Evolutionary conservation across 2,113 vertebrate species (phyloP), one percentile per base, ranked within the genome.

Genomic region (Engystomops pustulosus): DNA sequence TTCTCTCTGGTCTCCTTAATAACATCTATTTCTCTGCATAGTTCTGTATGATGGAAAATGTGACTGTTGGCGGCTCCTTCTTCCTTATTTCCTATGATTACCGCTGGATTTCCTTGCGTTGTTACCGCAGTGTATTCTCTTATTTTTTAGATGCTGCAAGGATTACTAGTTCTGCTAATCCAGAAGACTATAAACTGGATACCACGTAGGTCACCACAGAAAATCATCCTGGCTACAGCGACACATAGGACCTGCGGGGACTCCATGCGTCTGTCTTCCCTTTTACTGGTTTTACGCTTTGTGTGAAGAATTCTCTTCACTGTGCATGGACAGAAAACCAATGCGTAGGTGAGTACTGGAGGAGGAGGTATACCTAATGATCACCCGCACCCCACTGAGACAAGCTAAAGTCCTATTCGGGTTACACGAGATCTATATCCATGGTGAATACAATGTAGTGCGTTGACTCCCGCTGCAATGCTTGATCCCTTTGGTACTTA

Each of bases 281-380:
- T 86, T 77, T 84, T 88, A 83, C 88, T 91, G 84, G 81, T 76
- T 87, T 90, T 88, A 90, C 90, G 84, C 27, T 78, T 90, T 90
- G 88, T 79, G 85, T 91, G 90, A 89, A 93, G 91, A 89, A 87
- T 94, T 93, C 91, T 92, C 92, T 93, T 93, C 92, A 91, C 93
- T 88, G 95, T 97, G 96, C 94, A 97, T 96, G 96, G 96, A 98
- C 93, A 92, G 95, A 94, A 97, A 98, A 91, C 97, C 94, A 96
- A 98, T 98, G 97, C 96, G 96, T 93, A 98, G 97, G 97, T 98
- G 93, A 88, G 94, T 78, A 27, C n/a, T 18, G 65, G n/a, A 34
- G 38, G 17, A 3, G 3, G 20, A 27, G n/a, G 15, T 41, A 41
- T 41, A 8, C 38, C 38, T 41, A 5, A 41, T 41, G 38, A 41